Conservation (phyloP, 2,113 vertebrate genomes). For the Colinus virginianus region DNA sequence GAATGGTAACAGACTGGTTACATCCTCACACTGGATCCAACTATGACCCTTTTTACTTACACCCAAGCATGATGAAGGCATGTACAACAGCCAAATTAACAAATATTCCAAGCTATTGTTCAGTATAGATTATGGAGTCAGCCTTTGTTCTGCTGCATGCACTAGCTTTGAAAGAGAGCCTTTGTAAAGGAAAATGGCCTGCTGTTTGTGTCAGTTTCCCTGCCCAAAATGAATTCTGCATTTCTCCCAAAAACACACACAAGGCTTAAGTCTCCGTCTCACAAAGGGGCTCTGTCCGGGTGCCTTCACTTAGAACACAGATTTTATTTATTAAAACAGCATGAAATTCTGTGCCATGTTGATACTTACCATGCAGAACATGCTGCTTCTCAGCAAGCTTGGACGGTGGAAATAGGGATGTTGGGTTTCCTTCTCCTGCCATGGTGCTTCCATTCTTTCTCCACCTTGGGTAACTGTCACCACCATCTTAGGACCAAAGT, state of each 20-base stretch:
- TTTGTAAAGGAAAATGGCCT: slow-evolving; percentile 54
- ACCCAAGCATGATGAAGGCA: slow-evolving; percentile 42
- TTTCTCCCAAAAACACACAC: slow-evolving; percentile 47
- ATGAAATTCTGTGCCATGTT: slow-evolving; percentile 34
- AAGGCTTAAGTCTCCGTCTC: slow-evolving; percentile 23
- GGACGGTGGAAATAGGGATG: not conserved
- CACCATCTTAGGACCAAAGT: not conserved
- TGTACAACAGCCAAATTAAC: slow-evolving; percentile 54
- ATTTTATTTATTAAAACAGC: slow-evolving; percentile 56
- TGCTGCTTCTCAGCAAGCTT: not conserved
- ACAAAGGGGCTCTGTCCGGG: slow-evolving; percentile 56
- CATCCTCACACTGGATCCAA: not conserved
- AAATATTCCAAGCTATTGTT: slow-evolving; percentile 49
- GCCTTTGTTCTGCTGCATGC: slow-evolving; percentile 54
- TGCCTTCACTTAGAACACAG: slow-evolving; percentile 47
- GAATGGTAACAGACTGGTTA: not conserved
- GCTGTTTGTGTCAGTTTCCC: slow-evolving; percentile 51
- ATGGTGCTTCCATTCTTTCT: not conserved
- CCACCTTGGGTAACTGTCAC: not conserved
- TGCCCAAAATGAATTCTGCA: slow-evolving; percentile 28
- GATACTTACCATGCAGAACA: slow-evolving; percentile 37
- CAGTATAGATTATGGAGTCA: slow-evolving; percentile 13
- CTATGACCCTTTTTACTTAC: not conserved
- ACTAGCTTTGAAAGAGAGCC: slow-evolving; percentile 28
- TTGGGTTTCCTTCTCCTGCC: not conserved